Evolutionary conservation across 1,140 invertebrate genomes (phyloP).

Genomic region (Drosophila ironensis): DNA sequence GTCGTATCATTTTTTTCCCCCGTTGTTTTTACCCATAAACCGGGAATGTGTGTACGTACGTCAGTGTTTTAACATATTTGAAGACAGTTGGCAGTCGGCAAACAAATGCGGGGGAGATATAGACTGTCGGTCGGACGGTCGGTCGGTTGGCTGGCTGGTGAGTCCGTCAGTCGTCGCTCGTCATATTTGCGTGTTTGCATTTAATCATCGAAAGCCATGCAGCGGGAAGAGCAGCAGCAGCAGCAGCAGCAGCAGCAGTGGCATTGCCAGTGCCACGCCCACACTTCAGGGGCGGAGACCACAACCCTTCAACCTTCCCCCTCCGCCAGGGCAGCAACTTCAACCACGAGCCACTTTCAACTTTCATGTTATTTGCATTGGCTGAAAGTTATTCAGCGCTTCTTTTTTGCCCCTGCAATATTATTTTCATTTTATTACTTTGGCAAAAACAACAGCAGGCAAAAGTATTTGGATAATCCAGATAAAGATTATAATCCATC

Average conservation of each 20-base stretch:
- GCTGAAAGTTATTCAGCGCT: conserved; percentile 40
- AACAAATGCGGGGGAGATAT: conserved; percentile 22
- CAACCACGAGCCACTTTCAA: not conserved
- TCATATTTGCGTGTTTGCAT: conserved; percentile 80
- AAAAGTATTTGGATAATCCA: conserved; percentile 26
- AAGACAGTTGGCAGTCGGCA: conserved; percentile 76
- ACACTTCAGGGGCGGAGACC: not conserved
- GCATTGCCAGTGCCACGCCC: conserved; percentile 50
- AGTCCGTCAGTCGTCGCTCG: conserved; percentile 45
- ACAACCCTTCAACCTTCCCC: conserved; percentile 8
- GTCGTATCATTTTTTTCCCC: conserved; percentile 1
- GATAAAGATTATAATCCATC: no score
- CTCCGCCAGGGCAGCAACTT: not conserved
- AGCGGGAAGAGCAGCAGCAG: conserved; percentile 20
- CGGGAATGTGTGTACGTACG: not conserved
- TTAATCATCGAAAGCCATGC: conserved; percentile 78
- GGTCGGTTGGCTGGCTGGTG: conserved; percentile 28
- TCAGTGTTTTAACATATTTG: conserved; percentile 72
- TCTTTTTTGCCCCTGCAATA: conserved; percentile 28
- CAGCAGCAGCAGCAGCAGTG: conserved; percentile 5
- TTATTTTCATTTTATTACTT: conserved; percentile 54
- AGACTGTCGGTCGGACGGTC: conserved; percentile 46
- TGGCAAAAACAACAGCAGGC: not conserved
- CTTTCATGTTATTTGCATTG: conserved; percentile 67
- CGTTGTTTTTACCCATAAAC: not conserved